Evolutionary conservation across 2,113 vertebrate genomes (phyloP).

Genomic region (Uria aalge): DNA sequence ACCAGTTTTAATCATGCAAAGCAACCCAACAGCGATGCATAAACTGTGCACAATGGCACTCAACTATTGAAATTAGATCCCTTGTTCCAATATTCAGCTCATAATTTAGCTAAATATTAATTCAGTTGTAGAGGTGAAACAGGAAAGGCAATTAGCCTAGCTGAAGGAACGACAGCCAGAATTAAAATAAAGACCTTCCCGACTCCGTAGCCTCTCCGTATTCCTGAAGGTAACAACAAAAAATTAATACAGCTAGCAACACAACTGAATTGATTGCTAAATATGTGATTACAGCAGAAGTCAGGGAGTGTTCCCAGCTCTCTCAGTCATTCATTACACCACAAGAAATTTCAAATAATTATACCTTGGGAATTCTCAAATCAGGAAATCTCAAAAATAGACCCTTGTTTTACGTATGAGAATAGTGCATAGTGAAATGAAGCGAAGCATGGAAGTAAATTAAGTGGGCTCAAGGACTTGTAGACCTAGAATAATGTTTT

Average conservation of each 20-base stretch:
- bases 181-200: neutral
- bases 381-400: neutral
- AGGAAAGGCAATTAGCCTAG: neutral
- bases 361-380: neutral
- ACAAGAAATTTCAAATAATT: neutral
- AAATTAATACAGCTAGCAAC: neutral
- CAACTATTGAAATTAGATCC: neutral
- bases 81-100: neutral
- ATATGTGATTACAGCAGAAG: neutral
- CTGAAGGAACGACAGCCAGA: neutral
- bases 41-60: neutral
- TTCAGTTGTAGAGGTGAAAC: neutral
- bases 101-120: neutral
- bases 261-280: neutral
- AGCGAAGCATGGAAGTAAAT: neutral
- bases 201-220: neutral
- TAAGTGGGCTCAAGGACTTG: neutral
- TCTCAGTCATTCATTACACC: neutral
- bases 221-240: neutral
- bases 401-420: neutral
- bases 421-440: neutral
- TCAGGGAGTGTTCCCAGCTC: neutral
- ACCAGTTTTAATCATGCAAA: neutral
- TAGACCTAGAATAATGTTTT: neutral
- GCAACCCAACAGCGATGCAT: neutral